Evolutionary conservation across 2,797 vertebrate genomes (phyloP), one percentile per base, ranked within the genome.

Genomic region (Buceros bicornis): DNA sequence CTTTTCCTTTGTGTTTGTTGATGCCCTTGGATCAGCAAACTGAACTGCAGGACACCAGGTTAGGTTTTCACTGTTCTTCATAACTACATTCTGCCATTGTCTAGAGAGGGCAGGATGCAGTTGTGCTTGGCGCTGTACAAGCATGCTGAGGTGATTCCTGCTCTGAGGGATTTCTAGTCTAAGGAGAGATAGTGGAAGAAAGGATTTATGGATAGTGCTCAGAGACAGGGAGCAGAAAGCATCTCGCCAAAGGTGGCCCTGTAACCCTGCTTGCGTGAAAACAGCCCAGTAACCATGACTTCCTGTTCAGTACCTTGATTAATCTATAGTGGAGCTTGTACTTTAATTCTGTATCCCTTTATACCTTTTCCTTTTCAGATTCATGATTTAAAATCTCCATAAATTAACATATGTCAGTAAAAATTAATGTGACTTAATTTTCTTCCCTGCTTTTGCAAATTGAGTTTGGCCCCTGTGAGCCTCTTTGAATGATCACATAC

Each of bases 391-490:
- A 95, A 93, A 82, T 87, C 40, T 93, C 51, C 48, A 50, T 87
- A 70, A 90, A 92, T 93, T 84, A 95, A 69, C 33, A 66, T 64
- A 66, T n/a, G 53, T 82, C 78, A 70, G 82, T 82, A 91, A 96
- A 96, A 94, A 82, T 91, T 93, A 94, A 94, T 92, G 56, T 57
- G 81, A 73, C 79, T 94, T 95, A 70, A 90, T 94, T 95, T 89
- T 92, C 78, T 96, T 90, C 28, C 20, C 29, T 40, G 48, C 48
- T 89, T 90, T 90, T 79, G 77, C 71, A 95, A 94, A 93, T 71
- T 82, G 71, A 77, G 18, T 77, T 94, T 90, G 92, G 74, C 71
- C 81, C 40, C 57, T 82, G 40, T 89, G 76, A 86, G 18, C 50
- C 65, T 81, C 79, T 83, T 89, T 83, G 54, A 89, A 94, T n/a